Conservation (phyloP, 2,888 invertebrate species). For the Amphipoea lucens region DNA sequence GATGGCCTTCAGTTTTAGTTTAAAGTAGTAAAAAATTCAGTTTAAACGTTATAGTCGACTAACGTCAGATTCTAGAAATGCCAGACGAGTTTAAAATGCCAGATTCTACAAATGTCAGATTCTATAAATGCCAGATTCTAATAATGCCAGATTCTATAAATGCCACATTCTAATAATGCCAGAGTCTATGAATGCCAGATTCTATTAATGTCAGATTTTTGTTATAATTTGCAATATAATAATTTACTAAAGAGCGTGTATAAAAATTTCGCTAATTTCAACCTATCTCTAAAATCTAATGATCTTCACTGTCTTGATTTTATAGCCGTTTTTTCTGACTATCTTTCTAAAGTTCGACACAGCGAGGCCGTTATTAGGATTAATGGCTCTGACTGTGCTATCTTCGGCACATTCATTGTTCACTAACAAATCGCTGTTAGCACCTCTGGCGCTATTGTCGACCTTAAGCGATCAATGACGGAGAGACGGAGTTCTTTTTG, state of each 20-base stretch:
- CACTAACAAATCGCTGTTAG: constrained; percentile 67
- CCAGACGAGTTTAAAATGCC: no score
- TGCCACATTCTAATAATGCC: no score
- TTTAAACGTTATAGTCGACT: not conserved
- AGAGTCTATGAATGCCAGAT: no score
- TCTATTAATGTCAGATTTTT: no score
- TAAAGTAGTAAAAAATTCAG: not conserved
- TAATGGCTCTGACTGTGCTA: constrained; percentile 70
- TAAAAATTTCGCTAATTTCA: not conserved
- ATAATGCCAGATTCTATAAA: no score
- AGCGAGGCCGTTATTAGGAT: constrained; percentile 66
- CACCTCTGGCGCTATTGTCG: constrained; percentile 65
- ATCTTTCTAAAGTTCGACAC: constrained; percentile 63
- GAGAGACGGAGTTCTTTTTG: constrained; percentile 46
- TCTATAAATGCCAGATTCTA: no score
- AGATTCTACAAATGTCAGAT: no score
- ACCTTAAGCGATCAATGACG: constrained; percentile 61
- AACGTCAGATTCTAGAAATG: no score
- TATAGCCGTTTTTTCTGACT: constrained; percentile 53
- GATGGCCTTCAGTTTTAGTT: not conserved
- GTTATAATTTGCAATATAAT: no score
- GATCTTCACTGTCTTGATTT: constrained; percentile 40
- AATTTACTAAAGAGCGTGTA: no score
- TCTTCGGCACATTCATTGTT: constrained; percentile 67
- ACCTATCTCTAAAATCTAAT: constrained; percentile 48